Conservation (phyloP, 2,888 invertebrate genomes). For the Agapetus fuscipes region DNA sequence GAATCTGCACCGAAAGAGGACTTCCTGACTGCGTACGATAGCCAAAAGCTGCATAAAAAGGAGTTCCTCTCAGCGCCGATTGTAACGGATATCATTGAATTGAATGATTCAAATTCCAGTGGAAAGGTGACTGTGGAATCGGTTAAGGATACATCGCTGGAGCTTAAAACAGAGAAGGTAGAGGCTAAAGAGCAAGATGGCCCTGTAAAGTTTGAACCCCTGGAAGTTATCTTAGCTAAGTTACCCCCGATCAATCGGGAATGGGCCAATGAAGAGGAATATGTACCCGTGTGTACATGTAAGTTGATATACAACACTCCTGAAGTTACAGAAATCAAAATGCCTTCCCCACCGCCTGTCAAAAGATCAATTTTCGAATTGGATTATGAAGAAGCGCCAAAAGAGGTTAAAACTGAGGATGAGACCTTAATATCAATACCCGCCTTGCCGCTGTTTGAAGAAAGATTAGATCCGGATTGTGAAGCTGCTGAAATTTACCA, state of each 20-base stretch:
- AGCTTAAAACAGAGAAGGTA: conserved; percentile 12
- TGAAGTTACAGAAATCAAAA: conserved; percentile 12
- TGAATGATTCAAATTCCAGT: conserved; percentile 21
- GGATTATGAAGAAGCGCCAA: conserved; percentile 13
- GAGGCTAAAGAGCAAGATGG: conserved; percentile 17
- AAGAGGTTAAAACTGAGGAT: neutral
- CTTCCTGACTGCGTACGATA: conserved; percentile 20
- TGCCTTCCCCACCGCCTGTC: conserved; percentile 9
- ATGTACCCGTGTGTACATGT: conserved; percentile 13
- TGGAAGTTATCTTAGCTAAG: conserved; percentile 52
- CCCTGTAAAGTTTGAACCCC: conserved; percentile 27
- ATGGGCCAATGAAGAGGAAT: conserved; percentile 42
- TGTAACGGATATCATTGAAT: conserved; percentile 18
- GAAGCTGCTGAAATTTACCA: conserved; percentile 19
- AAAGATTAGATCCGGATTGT: conserved; percentile 23
- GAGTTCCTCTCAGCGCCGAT: neutral
- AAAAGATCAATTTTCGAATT: conserved; percentile 19
- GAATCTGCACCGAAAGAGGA: conserved; percentile 14
- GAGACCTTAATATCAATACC: conserved; percentile 18
- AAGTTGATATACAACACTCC: conserved; percentile 13
- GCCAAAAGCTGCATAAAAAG: conserved; percentile 12
- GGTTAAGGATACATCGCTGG: neutral
- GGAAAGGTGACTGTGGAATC: conserved; percentile 7
- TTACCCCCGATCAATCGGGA: conserved; percentile 55
- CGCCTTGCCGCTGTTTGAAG: conserved; percentile 16